Evolutionary conservation across 2,888 invertebrate species (phyloP).

Genomic region (Colostygia pectinataria): DNA sequence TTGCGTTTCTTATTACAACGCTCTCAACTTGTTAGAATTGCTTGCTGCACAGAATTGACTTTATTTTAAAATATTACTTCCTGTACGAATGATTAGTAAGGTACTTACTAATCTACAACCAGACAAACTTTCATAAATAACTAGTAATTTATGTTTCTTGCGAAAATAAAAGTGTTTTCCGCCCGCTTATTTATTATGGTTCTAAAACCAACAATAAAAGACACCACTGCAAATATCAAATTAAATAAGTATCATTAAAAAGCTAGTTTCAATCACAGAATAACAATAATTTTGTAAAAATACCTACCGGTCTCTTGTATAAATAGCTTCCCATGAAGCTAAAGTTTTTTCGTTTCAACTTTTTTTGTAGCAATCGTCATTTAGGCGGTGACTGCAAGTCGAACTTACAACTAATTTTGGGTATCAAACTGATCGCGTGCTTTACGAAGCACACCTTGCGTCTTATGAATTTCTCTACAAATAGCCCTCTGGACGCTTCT

Average conservation of each 20-base stretch:
- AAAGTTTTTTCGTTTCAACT: not conserved
- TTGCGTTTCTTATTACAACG: too few relatives aligned
- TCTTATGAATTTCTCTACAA: slow-evolving; percentile 90
- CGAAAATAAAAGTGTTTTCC: too few relatives aligned
- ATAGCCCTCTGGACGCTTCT: slow-evolving; percentile 92
- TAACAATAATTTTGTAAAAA: slow-evolving; percentile 9
- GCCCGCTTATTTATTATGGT: not conserved
- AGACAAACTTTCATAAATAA: too few relatives aligned
- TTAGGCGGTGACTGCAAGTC: slow-evolving; percentile 11
- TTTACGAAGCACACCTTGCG: slow-evolving; percentile 88
- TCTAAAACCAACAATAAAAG: slow-evolving; percentile 4
- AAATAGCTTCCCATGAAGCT: slow-evolving; percentile 2
- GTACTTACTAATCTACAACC: too few relatives aligned
- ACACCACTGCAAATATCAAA: slow-evolving; percentile 9
- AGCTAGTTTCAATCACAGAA: slow-evolving; percentile 19
- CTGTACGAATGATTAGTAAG: too few relatives aligned
- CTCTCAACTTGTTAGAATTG: too few relatives aligned
- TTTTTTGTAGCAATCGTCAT: not conserved
- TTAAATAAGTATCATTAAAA: slow-evolving; percentile 1
- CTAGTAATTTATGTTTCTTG: too few relatives aligned
- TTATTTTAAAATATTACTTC: too few relatives aligned
- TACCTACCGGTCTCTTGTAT: slow-evolving; percentile 6
- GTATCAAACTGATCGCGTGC: slow-evolving; percentile 88
- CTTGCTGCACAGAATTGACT: too few relatives aligned
- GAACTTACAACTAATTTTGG: slow-evolving; percentile 37